These are phyloP conservation scores for Protula sp. DNA, from an alignment of 2,888 invertebrate genomes.

Conservation along the genomic window DNA sequence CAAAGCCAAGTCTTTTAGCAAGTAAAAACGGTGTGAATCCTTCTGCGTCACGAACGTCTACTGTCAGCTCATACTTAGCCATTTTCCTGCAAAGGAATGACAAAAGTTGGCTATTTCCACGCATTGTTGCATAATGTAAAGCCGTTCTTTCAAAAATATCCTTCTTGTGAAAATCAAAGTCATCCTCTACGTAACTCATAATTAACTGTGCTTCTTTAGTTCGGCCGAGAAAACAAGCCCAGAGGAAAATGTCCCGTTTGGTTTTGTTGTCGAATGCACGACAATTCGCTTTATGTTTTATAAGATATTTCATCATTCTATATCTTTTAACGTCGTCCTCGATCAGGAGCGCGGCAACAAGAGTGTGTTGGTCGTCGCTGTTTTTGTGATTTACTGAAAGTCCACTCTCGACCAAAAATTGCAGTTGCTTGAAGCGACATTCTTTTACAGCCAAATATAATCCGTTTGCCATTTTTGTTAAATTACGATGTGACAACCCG, in stretches of 20 bases:
- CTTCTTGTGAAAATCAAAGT: neutral
- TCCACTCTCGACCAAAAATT: neutral
- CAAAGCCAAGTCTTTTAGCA: neutral
- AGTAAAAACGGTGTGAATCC: conserved; percentile 1
- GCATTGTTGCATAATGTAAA: neutral
- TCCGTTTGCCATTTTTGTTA: neutral
- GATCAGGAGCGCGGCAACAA: neutral
- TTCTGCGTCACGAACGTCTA: neutral
- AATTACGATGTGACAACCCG: neutral
- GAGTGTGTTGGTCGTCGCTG: neutral
- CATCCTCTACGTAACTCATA: neutral
- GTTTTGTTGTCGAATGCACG: neutral
- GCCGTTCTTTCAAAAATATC: neutral
- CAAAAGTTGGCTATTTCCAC: neutral
- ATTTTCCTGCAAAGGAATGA: neutral
- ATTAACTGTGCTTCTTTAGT: neutral
- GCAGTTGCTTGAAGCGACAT: neutral
- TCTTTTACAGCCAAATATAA: neutral
- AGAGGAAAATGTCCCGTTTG: neutral
- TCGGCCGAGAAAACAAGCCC: neutral
- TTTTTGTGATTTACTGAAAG: neutral
- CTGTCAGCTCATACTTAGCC: neutral
- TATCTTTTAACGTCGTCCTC: neutral
- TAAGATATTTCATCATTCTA: neutral
- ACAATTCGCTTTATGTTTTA: neutral